These are phyloP conservation scores for Eidolon dupreanum DNA, from an alignment of 2,797 vertebrate genomes.

Conservation along the genomic window DNA sequence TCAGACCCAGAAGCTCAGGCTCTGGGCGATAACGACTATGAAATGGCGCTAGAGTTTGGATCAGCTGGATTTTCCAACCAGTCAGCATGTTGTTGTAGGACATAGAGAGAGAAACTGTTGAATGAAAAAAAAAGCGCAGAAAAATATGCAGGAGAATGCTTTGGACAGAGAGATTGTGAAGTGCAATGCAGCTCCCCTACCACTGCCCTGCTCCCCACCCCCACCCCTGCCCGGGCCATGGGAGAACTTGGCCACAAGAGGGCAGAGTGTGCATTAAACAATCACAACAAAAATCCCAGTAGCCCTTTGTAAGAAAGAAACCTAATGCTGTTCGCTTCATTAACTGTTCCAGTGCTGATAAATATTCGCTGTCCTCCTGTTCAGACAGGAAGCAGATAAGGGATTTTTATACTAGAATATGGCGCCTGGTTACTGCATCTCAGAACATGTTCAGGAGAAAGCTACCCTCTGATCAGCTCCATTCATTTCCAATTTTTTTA, in stretches of 20 bases:
- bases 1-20: neutral
- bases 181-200: too few species aligned
- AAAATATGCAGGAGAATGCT: neutral
- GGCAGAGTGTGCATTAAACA: constrained; percentile 63
- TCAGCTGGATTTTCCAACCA: neutral
- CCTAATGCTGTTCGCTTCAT: neutral
- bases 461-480: neutral
- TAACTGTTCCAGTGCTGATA: neutral
- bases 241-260: constrained; percentile 65
- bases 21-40: neutral
- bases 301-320: neutral
- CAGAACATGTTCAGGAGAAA: neutral
- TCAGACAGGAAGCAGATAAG: neutral
- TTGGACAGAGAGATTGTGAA: neutral
- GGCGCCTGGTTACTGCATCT: neutral
- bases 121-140: neutral
- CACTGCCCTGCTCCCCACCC: neutral
- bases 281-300: neutral
- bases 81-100: neutral
- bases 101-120: neutral
- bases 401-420: neutral
- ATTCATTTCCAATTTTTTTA: neutral
- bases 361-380: neutral
- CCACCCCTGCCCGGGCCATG: neutral
- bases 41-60: neutral